Conservation (phyloP, 2,888 invertebrate genomes). For the Hypomecis punctinalis region DNA sequence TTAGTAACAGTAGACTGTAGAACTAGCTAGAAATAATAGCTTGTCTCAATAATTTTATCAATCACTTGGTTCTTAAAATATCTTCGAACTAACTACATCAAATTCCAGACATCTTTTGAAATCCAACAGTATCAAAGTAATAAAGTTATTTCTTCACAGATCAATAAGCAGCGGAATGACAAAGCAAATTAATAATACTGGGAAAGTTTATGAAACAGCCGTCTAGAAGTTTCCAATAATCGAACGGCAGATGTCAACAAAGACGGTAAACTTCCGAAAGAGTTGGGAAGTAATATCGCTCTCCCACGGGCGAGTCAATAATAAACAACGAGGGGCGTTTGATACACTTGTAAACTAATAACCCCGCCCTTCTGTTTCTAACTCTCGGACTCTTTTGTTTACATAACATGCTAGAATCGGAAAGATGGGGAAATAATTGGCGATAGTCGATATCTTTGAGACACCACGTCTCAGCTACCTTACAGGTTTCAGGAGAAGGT, state of each 20-base stretch:
- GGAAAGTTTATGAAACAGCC: slow-evolving; percentile 66
- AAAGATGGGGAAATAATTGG: too few relatives aligned
- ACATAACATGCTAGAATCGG: too few relatives aligned
- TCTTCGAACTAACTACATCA: not conserved
- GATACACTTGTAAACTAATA: slow-evolving; percentile 85
- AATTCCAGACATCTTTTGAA: not conserved
- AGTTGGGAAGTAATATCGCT: slow-evolving; percentile 78
- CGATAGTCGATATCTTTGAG: too few relatives aligned
- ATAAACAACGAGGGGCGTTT: slow-evolving; percentile 81
- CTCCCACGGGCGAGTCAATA: slow-evolving; percentile 75
- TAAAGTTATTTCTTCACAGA: slow-evolving; percentile 35
- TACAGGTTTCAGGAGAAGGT: too few relatives aligned
- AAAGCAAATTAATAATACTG: slow-evolving; percentile 60
- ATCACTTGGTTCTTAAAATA: not conserved
- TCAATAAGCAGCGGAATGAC: slow-evolving; percentile 51
- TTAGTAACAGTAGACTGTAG: too few relatives aligned
- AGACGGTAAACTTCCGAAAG: slow-evolving; percentile 83
- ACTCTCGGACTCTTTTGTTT: not conserved
- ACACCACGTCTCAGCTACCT: too few relatives aligned
- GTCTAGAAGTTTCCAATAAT: slow-evolving; percentile 73
- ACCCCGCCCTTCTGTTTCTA: slow-evolving; percentile 63
- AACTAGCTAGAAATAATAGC: too few relatives aligned
- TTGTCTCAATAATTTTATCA: not conserved
- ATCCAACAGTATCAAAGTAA: slow-evolving; percentile 24
- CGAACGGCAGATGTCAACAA: slow-evolving; percentile 81